phyloP scores from a whole-genome alignment of 2,888 invertebrate species.

The Lapara coniferarum region DNA sequence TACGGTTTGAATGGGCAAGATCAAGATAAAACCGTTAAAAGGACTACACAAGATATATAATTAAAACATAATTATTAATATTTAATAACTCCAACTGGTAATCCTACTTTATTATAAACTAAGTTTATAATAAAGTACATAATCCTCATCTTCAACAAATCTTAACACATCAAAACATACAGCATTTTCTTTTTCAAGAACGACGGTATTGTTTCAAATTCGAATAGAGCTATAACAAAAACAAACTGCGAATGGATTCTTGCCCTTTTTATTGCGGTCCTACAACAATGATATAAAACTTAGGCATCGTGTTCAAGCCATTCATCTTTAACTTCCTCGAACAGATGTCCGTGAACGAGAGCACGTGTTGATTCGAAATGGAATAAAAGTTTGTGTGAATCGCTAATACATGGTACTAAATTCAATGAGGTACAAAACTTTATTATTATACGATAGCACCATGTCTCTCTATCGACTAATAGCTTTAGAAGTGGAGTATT shows the following conservation, averaged over 20 bases:
- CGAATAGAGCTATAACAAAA: conserved; percentile 42
- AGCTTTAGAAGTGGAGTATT: too few relatives aligned
- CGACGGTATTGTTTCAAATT: conserved; percentile 43
- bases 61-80: too few relatives aligned
- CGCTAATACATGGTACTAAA: not conserved
- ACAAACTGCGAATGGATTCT: conserved; percentile 41
- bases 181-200: conserved; percentile 44
- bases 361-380: not conserved
- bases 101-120: too few relatives aligned
- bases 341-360: not conserved
- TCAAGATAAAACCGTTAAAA: too few relatives aligned
- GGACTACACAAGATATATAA: too few relatives aligned
- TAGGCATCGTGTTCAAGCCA: conserved; percentile 27
- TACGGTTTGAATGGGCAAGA: not conserved
- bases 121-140: too few relatives aligned
- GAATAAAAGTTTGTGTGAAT: not conserved
- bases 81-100: too few relatives aligned
- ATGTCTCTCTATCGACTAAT: too few relatives aligned
- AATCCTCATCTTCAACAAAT: not conserved
- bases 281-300: conserved; percentile 34
- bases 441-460: too few relatives aligned
- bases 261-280: conserved; percentile 35
- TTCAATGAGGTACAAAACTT: not conserved
- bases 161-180: conserved; percentile 33
- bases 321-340: conserved; percentile 1